A percentile compares a stretch with the other conserved stretches of the same genome.
Conservation (phyloP, 2,797 vertebrate species). For the Ctenochaetus hawaiiensis region DNA sequence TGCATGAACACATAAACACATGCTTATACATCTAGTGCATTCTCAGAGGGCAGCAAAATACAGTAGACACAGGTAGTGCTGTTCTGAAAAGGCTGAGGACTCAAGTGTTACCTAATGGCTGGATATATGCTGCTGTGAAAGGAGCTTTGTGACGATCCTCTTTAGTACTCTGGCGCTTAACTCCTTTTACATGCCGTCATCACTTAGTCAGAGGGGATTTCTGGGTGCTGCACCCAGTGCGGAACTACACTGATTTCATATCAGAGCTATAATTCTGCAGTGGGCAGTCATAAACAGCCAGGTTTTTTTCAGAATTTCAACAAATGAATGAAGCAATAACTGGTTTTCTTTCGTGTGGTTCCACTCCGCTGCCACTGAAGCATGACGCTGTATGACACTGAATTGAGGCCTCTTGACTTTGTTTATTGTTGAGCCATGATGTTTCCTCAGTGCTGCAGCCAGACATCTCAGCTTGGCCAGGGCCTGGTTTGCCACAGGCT, state of each 20-base stretch:
- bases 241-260: slow-evolving; percentile 20
- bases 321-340: slow-evolving; percentile 36
- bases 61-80: slow-evolving; percentile 68
- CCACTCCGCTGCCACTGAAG: slow-evolving; percentile 40
- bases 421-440: slow-evolving; percentile 78
- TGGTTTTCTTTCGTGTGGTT: slow-evolving; percentile 50
- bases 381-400: slow-evolving; percentile 48
- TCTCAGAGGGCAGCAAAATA: slow-evolving; percentile 36
- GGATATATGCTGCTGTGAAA: slow-evolving; percentile 63
- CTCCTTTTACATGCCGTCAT: slow-evolving; percentile 50
- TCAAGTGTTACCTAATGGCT: slow-evolving; percentile 70
- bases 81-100: slow-evolving; percentile 56
- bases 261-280: slow-evolving; percentile 10
- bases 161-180: slow-evolving; percentile 36
- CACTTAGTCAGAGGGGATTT: slow-evolving; percentile 34
- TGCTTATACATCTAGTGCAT: slow-evolving; percentile 40
- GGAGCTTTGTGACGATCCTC: slow-evolving; percentile 75
- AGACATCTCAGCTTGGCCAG: slow-evolving; percentile 74
- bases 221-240: slow-evolving; percentile 7
- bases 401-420: slow-evolving; percentile 63
- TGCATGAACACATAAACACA: slow-evolving; percentile 63
- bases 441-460: slow-evolving; percentile 72
- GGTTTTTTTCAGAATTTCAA: slow-evolving; percentile 15
- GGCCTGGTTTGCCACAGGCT: slow-evolving; percentile 78
- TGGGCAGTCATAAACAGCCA: not conserved